Conservation (phyloP, 2,797 vertebrate genomes). For the Pipistrellus kuhlii region DNA sequence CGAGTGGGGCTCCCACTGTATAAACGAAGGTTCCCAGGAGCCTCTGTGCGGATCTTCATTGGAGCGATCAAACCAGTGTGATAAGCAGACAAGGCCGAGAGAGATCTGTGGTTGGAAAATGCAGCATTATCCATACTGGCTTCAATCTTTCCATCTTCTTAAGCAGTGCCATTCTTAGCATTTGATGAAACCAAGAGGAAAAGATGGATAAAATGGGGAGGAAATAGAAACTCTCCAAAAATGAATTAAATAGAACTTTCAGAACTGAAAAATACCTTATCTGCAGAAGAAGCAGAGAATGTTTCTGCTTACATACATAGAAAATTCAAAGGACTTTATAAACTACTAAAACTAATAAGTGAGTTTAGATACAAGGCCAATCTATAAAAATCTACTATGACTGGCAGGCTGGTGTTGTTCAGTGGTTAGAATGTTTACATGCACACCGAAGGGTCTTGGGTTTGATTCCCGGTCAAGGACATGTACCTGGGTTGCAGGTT, state of each 20-base stretch:
- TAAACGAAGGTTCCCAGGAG: conserved; percentile 93
- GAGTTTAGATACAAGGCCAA: conserved; percentile 17
- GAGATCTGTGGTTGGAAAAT: conserved; percentile 88
- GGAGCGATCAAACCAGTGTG: conserved; percentile 96
- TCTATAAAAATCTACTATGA: neutral
- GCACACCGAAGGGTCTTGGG: too few relatives aligned
- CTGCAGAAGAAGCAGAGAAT: conserved; percentile 47
- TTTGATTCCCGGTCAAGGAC: too few relatives aligned
- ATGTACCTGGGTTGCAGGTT: too few relatives aligned
- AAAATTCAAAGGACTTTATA: conserved; percentile 23
- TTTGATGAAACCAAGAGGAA: conserved; percentile 39
- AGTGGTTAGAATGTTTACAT: too few relatives aligned
- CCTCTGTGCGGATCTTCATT: conserved; percentile 98
- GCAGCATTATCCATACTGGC: neutral
- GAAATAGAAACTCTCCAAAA: neutral
- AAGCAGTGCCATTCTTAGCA: neutral
- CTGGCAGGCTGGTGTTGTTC: too few relatives aligned
- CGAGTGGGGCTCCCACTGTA: conserved; percentile 97
- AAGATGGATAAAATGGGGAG: neutral
- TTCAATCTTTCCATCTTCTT: neutral
- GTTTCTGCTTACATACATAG: neutral
- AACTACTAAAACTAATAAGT: neutral
- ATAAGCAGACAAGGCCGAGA: conserved; percentile 97
- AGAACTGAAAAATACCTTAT: conserved; percentile 46
- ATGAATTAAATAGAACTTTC: neutral